Conservation (phyloP, 2,113 vertebrate species). For the Isichthys henryi region DNA sequence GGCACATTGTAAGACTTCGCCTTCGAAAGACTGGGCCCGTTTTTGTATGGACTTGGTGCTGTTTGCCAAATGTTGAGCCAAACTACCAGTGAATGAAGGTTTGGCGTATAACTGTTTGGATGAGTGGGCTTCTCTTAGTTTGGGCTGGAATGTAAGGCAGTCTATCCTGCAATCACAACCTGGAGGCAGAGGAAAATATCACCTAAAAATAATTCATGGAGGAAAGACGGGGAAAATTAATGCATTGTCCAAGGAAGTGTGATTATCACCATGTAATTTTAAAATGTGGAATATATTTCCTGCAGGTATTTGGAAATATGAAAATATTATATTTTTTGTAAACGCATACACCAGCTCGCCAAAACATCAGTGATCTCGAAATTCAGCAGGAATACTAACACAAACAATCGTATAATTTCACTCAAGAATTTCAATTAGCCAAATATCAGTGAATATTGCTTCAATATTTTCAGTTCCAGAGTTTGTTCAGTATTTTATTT, state of each 20-base stretch:
- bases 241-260: not conserved
- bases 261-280: not conserved
- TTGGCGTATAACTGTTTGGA: slow-evolving; percentile 78
- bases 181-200: slow-evolving; percentile 60
- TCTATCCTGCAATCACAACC: slow-evolving; percentile 70
- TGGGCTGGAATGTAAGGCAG: slow-evolving; percentile 47
- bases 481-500: not conserved
- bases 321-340: not conserved
- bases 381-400: not conserved
- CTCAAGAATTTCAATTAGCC: not conserved
- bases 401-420: not conserved
- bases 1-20: slow-evolving; percentile 72
- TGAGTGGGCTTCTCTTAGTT: slow-evolving; percentile 61
- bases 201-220: slow-evolving; percentile 21
- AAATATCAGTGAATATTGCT: not conserved
- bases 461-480: not conserved
- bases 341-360: not conserved
- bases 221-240: not conserved
- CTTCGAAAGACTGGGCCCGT: slow-evolving; percentile 96
- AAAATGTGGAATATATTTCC: not conserved
- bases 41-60: slow-evolving; percentile 87
- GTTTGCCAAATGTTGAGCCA: slow-evolving; percentile 92
- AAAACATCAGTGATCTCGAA: not conserved
- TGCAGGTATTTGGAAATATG: not conserved
- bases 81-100: slow-evolving; percentile 90